Evolutionary conservation across 2,888 invertebrate genomes (phyloP).

Genomic region (Hydriomena furcata): DNA sequence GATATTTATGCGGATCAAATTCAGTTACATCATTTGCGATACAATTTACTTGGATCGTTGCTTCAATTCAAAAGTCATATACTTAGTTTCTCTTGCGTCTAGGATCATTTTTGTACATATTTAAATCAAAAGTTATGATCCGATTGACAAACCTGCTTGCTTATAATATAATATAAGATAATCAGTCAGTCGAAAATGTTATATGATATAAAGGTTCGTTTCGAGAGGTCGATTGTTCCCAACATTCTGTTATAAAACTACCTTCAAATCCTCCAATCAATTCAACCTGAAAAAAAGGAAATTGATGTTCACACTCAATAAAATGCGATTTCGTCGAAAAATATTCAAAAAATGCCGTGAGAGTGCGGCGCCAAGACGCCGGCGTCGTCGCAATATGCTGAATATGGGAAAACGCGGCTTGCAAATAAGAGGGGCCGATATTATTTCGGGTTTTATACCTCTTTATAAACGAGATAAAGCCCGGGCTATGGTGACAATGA

Average conservation of each 20-base stretch:
- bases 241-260: neutral
- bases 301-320: constrained; percentile 31
- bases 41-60: constrained; percentile 17
- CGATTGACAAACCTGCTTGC: no score
- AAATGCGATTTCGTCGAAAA: constrained; percentile 24
- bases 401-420: constrained; percentile 32
- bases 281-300: constrained; percentile 13
- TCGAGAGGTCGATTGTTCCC: no score
- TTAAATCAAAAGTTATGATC: no score
- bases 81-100: no score
- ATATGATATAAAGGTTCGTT: no score
- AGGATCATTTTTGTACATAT: no score
- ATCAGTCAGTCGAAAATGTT: no score
- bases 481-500: constrained; percentile 12
- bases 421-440: constrained; percentile 41
- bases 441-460: constrained; percentile 45
- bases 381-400: constrained; percentile 43
- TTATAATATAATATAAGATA: no score
- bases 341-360: constrained; percentile 34
- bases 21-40: constrained; percentile 18
- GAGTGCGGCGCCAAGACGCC: constrained; percentile 30
- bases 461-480: constrained; percentile 41
- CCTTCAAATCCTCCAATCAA: constrained; percentile 16
- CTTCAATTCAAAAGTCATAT: constrained; percentile 12
- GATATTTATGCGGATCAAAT: constrained; percentile 20